Conservation (phyloP, 2,113 vertebrate species). For the Carassius carassius region DNA sequence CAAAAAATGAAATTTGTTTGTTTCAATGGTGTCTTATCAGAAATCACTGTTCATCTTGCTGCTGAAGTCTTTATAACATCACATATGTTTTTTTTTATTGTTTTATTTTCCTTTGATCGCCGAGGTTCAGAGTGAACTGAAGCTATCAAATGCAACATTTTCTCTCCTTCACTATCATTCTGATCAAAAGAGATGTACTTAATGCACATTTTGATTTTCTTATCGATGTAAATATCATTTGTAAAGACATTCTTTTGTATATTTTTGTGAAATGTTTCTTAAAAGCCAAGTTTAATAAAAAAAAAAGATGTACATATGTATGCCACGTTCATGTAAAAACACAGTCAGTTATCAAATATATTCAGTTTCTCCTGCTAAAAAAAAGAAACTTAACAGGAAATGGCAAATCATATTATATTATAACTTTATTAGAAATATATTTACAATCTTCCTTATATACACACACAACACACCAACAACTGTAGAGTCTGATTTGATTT, state of each 20-base stretch:
- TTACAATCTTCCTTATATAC: constrained; percentile 66
- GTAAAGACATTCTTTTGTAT: constrained; percentile 88
- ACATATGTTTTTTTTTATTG: background rate
- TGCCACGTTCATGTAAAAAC: background rate
- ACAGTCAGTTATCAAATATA: background rate
- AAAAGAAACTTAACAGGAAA: no score
- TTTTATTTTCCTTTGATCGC: constrained; percentile 67
- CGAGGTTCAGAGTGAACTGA: constrained; percentile 56
- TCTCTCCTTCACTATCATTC: constrained; percentile 63
- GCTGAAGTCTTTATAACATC: constrained; percentile 66
- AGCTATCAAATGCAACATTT: constrained; percentile 69
- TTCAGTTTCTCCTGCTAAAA: no score
- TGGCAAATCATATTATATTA: constrained; percentile 15
- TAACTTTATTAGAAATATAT: constrained; percentile 58
- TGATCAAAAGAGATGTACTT: constrained; percentile 65
- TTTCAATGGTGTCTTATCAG: constrained; percentile 66
- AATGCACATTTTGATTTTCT: constrained; percentile 82
- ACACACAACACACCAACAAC: background rate
- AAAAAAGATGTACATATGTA: constrained; percentile 32
- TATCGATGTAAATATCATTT: constrained; percentile 88
- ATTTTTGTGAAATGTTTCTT: constrained; percentile 92
- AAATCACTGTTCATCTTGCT: constrained; percentile 75
- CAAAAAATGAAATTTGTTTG: constrained; percentile 53
- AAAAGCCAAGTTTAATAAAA: constrained; percentile 83
- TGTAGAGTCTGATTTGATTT: background rate